Conservation (phyloP, 2,113 vertebrate genomes). For the Electrona antarctica region DNA sequence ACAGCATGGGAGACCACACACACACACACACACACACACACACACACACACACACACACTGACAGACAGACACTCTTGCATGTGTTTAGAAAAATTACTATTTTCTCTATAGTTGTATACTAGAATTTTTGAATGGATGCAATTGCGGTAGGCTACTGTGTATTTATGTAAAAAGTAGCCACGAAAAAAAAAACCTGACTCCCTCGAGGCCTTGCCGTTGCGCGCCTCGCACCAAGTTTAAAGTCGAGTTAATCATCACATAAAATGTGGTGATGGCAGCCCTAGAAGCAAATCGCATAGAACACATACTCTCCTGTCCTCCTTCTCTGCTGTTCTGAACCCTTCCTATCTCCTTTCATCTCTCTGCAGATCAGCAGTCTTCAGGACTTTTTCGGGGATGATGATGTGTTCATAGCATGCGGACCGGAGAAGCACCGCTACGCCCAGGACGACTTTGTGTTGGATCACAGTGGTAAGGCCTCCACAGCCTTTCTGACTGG, state of each 20-base stretch:
- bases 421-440: slow-evolving; percentile 96
- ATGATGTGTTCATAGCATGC: slow-evolving; percentile 96
- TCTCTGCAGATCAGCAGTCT: slow-evolving; percentile 87
- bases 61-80: neutral
- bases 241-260: no score
- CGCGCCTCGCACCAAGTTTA: no score
- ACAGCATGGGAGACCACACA: slow-evolving; percentile 1
- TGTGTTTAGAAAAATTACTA: neutral
- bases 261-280: neutral
- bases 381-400: slow-evolving; percentile 98
- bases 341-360: slow-evolving; percentile 5
- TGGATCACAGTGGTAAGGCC: slow-evolving; percentile 96
- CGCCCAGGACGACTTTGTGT: slow-evolving; percentile 95
- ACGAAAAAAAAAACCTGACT: no score
- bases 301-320: neutral
- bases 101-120: neutral
- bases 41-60: neutral
- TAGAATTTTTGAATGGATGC: neutral
- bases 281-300: no score
- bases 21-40: neutral
- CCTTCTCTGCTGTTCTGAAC: neutral
- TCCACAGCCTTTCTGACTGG: slow-evolving; percentile 72
- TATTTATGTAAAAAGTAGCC: no score
- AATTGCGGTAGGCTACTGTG: no score
- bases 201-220: no score